phyloP scores from a whole-genome alignment of 2,797 vertebrate genomes.

The Pangasius larnaudii region DNA sequence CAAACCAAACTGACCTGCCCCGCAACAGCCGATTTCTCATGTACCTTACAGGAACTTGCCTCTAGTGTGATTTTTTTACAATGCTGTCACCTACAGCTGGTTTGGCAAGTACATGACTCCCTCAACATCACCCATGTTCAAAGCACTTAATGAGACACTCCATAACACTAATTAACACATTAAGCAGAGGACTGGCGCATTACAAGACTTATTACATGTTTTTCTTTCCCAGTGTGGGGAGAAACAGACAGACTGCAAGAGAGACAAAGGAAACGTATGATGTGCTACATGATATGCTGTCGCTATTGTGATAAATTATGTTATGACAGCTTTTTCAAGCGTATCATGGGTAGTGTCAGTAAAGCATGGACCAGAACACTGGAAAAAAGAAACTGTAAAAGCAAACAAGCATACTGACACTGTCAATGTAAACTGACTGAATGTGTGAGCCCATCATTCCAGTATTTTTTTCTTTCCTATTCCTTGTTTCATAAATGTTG shows the following conservation, averaged over 20 bases:
- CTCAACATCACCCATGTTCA: neutral
- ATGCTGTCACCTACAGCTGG: neutral
- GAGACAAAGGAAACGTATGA: neutral
- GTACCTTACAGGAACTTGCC: neutral
- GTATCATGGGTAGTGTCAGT: neutral
- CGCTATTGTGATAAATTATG: slow-evolving; percentile 1
- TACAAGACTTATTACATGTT: neutral
- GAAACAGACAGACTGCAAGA: neutral
- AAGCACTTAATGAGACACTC: neutral
- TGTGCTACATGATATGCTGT: neutral
- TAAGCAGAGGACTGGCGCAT: neutral
- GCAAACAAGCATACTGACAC: neutral
- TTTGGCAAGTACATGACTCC: neutral
- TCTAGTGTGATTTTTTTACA: neutral
- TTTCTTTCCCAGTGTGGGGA: neutral
- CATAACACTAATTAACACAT: neutral
- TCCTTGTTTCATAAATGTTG: neutral
- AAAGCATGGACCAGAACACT: neutral
- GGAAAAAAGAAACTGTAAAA: neutral
- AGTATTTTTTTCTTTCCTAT: neutral
- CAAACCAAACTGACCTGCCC: neutral
- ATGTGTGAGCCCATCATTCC: neutral
- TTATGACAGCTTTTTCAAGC: neutral
- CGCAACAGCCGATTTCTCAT: neutral
- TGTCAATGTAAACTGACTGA: neutral